These are phyloP conservation scores for Kryptopterus vitreolus DNA, from an alignment of 2,797 vertebrate genomes.

Conservation along the genomic window DNA sequence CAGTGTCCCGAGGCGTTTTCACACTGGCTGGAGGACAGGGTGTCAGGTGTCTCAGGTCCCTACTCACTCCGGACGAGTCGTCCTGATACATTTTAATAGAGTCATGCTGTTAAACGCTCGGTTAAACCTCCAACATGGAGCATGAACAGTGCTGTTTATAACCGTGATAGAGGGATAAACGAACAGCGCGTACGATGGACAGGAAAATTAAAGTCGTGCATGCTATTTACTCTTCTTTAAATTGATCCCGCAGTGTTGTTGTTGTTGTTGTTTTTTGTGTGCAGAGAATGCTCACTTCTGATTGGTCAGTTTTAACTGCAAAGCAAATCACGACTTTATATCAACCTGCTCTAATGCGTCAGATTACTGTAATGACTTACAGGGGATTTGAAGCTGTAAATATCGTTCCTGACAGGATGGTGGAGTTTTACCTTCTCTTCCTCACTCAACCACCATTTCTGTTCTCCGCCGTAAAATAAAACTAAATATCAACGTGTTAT, in stretches of 20 bases:
- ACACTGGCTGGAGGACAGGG: conserved; percentile 17
- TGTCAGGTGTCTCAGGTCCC: conserved; percentile 30
- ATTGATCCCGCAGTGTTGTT: no score
- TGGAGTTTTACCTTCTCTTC: neutral
- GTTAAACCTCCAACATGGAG: conserved; percentile 13
- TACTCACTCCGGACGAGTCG: neutral
- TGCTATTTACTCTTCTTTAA: neutral
- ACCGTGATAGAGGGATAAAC: neutral
- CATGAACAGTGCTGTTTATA: neutral
- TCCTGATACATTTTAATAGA: conserved; percentile 31
- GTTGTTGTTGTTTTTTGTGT: no score
- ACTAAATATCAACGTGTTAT: no score
- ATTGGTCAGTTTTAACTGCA: neutral
- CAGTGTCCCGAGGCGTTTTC: neutral
- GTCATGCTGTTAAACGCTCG: neutral
- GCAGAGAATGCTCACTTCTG: neutral
- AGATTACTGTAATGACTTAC: neutral
- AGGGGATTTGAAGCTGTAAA: neutral
- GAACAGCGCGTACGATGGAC: neutral
- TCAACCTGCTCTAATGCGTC: neutral
- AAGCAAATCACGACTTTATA: neutral
- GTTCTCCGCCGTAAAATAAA: no score
- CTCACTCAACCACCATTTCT: no score
- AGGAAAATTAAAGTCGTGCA: neutral
- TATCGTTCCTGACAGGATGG: neutral